Conservation (phyloP, 2,797 vertebrate species). For the Notamacropus eugenii region DNA sequence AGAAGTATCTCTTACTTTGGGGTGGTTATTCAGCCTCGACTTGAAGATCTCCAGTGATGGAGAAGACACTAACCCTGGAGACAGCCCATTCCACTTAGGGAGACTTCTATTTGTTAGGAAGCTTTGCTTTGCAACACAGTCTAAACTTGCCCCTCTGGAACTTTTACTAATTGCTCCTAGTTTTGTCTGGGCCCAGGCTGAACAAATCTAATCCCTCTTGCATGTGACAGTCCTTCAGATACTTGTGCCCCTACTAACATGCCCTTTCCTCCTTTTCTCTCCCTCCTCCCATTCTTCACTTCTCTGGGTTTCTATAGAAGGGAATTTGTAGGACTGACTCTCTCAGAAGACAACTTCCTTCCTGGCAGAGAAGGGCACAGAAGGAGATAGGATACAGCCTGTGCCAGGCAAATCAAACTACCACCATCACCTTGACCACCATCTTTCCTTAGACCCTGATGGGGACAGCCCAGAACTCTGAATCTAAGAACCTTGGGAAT, state of each 20-base stretch:
- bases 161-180: not conserved
- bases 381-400: not conserved
- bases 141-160: not conserved
- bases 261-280: not conserved
- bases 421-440: not conserved
- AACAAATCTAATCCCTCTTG: not conserved
- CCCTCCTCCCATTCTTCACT: not conserved
- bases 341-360: not conserved
- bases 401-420: not conserved
- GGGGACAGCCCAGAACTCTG: not conserved
- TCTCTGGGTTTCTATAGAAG: not conserved
- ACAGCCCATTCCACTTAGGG: not conserved
- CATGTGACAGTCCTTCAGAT: not conserved
- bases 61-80: not conserved
- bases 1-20: too few species aligned
- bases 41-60: not conserved
- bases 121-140: not conserved
- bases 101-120: not conserved
- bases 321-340: not conserved
- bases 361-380: not conserved
- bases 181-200: not conserved
- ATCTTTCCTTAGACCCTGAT: not conserved
- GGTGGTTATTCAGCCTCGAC: not conserved
- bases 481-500: not conserved
- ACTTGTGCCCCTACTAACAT: not conserved